Evolutionary conservation across 2,888 invertebrate genomes (phyloP).

Genomic region (Oxyscelio sp.): DNA sequence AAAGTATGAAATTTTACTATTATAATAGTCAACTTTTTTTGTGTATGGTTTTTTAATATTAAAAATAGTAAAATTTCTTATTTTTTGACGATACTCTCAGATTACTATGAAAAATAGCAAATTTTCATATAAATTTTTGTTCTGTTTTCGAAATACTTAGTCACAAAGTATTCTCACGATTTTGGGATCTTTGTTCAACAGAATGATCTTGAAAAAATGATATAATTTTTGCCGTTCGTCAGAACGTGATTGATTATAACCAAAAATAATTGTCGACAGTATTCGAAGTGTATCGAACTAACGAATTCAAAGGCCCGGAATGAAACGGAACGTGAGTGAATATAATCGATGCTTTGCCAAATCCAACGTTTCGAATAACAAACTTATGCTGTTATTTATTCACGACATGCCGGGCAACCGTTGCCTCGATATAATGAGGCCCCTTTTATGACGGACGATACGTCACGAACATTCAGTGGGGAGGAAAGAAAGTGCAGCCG

Average conservation of each 20-base stretch:
- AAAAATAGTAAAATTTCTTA: too few relatives aligned
- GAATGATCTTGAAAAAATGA: constrained; percentile 1
- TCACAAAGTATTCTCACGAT: too few relatives aligned
- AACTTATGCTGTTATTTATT: constrained; percentile 58
- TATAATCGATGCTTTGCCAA: constrained; percentile 36
- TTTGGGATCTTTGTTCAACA: not conserved
- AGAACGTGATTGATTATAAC: constrained; percentile 45
- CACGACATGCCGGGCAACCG: constrained; percentile 46
- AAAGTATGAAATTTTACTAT: too few relatives aligned
- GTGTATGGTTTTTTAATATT: too few relatives aligned
- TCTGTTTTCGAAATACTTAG: too few relatives aligned
- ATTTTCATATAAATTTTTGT: too few relatives aligned
- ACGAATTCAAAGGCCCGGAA: constrained; percentile 27
- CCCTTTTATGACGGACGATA: constrained; percentile 55
- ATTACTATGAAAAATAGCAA: too few relatives aligned
- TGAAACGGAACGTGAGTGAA: constrained; percentile 21
- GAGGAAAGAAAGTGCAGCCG: too few relatives aligned
- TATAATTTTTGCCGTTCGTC: not conserved
- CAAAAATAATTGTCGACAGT: constrained; percentile 30
- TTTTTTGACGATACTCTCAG: too few relatives aligned
- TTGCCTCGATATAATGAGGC: constrained; percentile 59
- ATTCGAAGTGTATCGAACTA: constrained; percentile 5
- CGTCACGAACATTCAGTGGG: too few relatives aligned
- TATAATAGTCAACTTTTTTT: too few relatives aligned
- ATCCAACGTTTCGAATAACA: constrained; percentile 35